A percentile compares a stretch with the other conserved stretches of the same genome.
Conservation (phyloP, 2,113 vertebrate species). For the Pleuronectes platessa region DNA sequence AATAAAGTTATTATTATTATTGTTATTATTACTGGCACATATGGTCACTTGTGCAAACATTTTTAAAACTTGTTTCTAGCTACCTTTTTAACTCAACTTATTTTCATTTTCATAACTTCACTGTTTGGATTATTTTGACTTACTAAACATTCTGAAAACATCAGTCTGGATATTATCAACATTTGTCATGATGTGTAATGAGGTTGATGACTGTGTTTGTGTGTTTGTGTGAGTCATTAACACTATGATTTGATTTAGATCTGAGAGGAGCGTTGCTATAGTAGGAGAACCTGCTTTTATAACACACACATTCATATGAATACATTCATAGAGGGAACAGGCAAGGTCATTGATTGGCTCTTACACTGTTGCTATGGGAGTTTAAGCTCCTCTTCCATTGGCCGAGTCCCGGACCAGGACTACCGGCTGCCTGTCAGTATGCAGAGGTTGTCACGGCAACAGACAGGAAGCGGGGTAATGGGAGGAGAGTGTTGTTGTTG, state of each 20-base stretch:
- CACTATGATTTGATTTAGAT: neutral
- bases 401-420: constrained; percentile 27
- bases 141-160: too few relatives aligned
- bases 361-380: constrained; percentile 80
- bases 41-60: too few relatives aligned
- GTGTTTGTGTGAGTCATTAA: neutral
- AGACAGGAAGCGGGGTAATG: constrained; percentile 72
- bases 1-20: too few relatives aligned
- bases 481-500: constrained; percentile 40
- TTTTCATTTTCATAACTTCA: neutral
- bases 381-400: constrained; percentile 66
- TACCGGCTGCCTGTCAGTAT: constrained; percentile 61
- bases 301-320: constrained; percentile 7
- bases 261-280: neutral
- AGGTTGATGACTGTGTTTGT: too few relatives aligned
- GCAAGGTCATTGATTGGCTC: constrained; percentile 73
- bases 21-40: too few relatives aligned
- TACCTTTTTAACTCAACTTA: too few relatives aligned
- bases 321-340: constrained; percentile 26
- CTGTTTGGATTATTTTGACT: neutral
- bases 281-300: neutral
- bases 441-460: constrained; percentile 65
- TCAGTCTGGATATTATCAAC: neutral
- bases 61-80: too few relatives aligned
- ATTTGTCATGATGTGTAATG: neutral